Percentiles rank a stretch among this genome's conserved stretches.
Conservation (phyloP, 23 tunicate species). For the Phallusia fumigata region DNA sequence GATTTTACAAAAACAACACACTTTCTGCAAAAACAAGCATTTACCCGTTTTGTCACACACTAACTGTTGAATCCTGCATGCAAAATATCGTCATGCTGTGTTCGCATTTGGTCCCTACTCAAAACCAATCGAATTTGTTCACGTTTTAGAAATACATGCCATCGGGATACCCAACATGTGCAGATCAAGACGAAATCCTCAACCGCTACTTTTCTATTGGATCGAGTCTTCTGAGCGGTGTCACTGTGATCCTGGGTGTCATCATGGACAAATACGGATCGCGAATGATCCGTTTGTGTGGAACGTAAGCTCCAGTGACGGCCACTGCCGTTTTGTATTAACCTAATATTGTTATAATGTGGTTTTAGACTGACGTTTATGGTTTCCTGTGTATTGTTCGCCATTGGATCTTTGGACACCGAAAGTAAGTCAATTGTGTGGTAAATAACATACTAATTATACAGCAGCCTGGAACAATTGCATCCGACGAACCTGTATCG, state of each 20-base stretch:
- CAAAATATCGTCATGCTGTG: too few relatives aligned
- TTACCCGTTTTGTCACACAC: too few relatives aligned
- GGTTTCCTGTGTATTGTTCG: conserved; percentile 74
- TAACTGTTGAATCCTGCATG: too few relatives aligned
- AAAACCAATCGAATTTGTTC: too few relatives aligned
- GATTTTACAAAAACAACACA: too few relatives aligned
- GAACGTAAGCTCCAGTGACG: conserved; percentile 58
- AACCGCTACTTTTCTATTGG: conserved; percentile 94
- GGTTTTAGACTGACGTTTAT: conserved; percentile 62
- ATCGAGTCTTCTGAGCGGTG: conserved; percentile 74
- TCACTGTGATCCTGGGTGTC: conserved; percentile 79
- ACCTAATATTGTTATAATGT: background rate
- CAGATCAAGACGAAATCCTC: conserved; percentile 76
- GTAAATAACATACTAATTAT: background rate
- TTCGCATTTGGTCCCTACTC: too few relatives aligned
- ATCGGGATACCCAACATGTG: conserved; percentile 65
- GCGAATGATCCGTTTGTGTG: conserved; percentile 75
- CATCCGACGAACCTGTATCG: too few relatives aligned
- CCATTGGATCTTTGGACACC: conserved; percentile 79
- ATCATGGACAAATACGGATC: conserved; percentile 99
- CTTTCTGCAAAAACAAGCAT: too few relatives aligned
- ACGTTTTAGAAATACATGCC: conserved; percentile 57
- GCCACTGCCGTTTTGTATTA: background rate
- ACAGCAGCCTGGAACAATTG: background rate
- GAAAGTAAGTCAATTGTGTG: conserved; percentile 50